phyloP scores from a whole-genome alignment of 1,140 invertebrate species.

The Colletes gigas region DNA sequence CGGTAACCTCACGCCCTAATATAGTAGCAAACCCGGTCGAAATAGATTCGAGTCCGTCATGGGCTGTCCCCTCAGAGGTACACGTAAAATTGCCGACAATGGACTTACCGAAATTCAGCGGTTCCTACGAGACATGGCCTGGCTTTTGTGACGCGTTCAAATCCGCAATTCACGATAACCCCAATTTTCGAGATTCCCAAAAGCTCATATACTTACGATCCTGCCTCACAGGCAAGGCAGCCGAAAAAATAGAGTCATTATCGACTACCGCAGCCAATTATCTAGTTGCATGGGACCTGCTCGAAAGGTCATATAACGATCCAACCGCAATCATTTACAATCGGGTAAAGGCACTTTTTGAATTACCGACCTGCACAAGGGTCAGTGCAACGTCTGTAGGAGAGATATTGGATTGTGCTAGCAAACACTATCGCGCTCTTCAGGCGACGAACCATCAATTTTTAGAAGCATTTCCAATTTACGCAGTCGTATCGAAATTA shows the following conservation, averaged over 20 bases:
- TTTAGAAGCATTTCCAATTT: not conserved
- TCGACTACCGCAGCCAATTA: slow-evolving; percentile 6
- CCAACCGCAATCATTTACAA: not conserved
- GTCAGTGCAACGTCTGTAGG: not conserved
- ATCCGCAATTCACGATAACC: not conserved
- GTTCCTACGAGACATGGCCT: not conserved
- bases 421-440: not conserved
- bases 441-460: not conserved
- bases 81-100: not conserved
- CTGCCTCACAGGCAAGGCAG: not conserved
- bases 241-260: slow-evolving; percentile 5
- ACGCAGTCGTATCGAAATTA: not conserved
- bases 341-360: not conserved
- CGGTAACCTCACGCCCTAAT: too few species aligned
- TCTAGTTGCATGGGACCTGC: not conserved
- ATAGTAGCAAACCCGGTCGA: not conserved
- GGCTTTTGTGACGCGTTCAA: not conserved
- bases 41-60: not conserved
- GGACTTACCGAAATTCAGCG: slow-evolving; percentile 5
- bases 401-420: not conserved
- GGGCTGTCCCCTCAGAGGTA: not conserved
- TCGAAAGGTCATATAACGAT: not conserved
- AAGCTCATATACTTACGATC: not conserved
- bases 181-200: not conserved
- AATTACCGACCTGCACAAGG: not conserved